Conservation (phyloP, 64 coral and sea anemone genomes). For the Trachythela sp. region DNA sequence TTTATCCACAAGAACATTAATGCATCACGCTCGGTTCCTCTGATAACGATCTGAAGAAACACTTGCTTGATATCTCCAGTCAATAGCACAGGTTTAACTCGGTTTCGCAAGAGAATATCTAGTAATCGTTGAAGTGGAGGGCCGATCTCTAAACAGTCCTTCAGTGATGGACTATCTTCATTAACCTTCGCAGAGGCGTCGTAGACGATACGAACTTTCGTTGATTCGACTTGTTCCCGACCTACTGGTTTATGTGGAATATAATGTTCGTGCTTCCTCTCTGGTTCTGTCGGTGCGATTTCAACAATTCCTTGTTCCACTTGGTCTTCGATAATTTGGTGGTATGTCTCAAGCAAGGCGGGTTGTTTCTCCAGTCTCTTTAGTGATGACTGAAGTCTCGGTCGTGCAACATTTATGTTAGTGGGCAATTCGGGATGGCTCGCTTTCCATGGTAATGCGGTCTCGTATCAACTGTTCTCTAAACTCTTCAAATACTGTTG, state of each 20-base stretch:
- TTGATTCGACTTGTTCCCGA: slow-evolving; percentile 30
- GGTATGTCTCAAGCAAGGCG: slow-evolving; percentile 33
- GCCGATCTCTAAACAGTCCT: slow-evolving; percentile 54
- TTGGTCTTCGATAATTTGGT: slow-evolving; percentile 50
- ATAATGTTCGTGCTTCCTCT: slow-evolving; percentile 2
- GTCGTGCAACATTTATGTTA: slow-evolving; percentile 23
- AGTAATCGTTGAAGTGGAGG: slow-evolving; percentile 45
- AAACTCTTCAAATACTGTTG: slow-evolving; percentile 45
- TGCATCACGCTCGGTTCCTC: background rate
- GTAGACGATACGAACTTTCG: slow-evolving; percentile 31
- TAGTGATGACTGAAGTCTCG: slow-evolving; percentile 5
- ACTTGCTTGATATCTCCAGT: slow-evolving; percentile 53
- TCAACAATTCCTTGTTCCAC: slow-evolving; percentile 39
- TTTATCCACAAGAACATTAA: slow-evolving; percentile 38
- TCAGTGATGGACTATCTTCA: slow-evolving; percentile 23
- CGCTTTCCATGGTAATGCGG: slow-evolving; percentile 37
- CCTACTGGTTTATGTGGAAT: slow-evolving; percentile 42
- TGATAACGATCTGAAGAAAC: slow-evolving; percentile 34
- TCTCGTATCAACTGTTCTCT: slow-evolving; percentile 36
- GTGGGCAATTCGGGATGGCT: slow-evolving; percentile 19
- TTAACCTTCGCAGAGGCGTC: slow-evolving; percentile 5
- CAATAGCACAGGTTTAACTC: slow-evolving; percentile 39
- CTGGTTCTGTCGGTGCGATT: background rate
- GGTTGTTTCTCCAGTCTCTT: slow-evolving; percentile 32
- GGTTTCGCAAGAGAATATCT: slow-evolving; percentile 17